Percentiles rank a stretch among this genome's conserved stretches.
Evolutionary conservation across 2,113 vertebrate species (phyloP).

Genomic region (Upupa epops): DNA sequence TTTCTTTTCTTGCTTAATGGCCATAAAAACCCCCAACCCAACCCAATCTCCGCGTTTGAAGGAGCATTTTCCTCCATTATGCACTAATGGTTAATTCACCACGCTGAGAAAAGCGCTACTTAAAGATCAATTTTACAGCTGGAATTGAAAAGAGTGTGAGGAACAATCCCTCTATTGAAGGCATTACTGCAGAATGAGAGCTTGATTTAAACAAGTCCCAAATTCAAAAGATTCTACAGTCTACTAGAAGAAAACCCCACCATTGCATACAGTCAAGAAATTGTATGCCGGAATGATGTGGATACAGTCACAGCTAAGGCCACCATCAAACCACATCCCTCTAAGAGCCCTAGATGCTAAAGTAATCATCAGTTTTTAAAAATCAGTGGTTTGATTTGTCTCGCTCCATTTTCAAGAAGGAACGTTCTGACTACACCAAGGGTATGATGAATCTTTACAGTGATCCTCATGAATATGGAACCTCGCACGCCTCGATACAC

Average conservation of each 20-base stretch:
- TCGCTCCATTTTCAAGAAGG: background rate
- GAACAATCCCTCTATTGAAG: background rate
- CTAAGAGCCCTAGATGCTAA: too few species aligned
- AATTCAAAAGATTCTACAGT: background rate
- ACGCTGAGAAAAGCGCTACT: background rate
- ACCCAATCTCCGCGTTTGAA: background rate
- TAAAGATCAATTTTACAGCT: slow-evolving; percentile 6
- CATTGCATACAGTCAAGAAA: fast-evolving
- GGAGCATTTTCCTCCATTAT: slow-evolving; percentile 13
- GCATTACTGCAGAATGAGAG: background rate
- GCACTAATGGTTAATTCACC: slow-evolving; percentile 1
- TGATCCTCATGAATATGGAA: background rate
- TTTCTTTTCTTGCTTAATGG: background rate
- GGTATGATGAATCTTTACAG: background rate
- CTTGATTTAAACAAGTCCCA: background rate
- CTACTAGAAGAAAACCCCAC: background rate
- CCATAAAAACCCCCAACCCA: background rate
- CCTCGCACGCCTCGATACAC: background rate
- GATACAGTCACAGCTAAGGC: background rate
- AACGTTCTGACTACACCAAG: background rate
- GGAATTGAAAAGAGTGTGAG: background rate
- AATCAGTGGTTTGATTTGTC: background rate
- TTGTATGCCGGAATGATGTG: fast-evolving
- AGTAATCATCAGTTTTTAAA: too few species aligned
- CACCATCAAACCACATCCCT: background rate